These are phyloP conservation scores for Cataglyphis rosenhaueri DNA, from an alignment of 2,888 invertebrate species.

Conservation along the genomic window DNA sequence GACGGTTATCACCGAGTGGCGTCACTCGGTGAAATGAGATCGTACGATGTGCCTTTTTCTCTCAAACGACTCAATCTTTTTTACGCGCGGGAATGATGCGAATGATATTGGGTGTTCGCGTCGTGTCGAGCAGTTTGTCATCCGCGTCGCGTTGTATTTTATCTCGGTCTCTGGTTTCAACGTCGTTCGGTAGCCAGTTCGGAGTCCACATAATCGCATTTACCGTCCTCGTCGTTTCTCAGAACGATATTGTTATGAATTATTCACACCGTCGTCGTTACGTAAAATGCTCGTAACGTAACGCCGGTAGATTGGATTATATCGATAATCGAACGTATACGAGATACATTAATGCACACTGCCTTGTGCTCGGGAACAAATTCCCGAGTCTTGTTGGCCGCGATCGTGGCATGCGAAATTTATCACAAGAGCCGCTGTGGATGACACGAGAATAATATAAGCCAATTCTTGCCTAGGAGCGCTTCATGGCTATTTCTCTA, in stretches of 20 bases:
- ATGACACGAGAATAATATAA: background rate
- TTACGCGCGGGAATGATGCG: background rate
- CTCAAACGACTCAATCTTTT: background rate
- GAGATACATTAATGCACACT: background rate
- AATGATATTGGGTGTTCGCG: background rate
- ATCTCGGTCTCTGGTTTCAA: slow-evolving; percentile 62
- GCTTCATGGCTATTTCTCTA: background rate
- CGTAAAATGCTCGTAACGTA: slow-evolving; percentile 20
- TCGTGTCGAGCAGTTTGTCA: slow-evolving; percentile 52
- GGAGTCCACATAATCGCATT: slow-evolving; percentile 54
- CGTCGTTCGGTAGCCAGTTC: slow-evolving; percentile 29
- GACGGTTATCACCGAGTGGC: background rate
- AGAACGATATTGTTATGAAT: slow-evolving; percentile 20
- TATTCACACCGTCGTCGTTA: slow-evolving; percentile 20
- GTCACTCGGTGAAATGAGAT: background rate
- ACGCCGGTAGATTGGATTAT: background rate
- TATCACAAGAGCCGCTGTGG: background rate
- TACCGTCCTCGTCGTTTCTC: background rate
- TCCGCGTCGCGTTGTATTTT: slow-evolving; percentile 62
- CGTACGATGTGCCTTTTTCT: background rate
- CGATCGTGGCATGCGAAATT: slow-evolving; percentile 9
- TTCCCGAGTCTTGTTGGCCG: background rate
- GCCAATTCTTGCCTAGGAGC: background rate
- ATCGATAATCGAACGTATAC: slow-evolving; percentile 23
- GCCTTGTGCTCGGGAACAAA: background rate